Evolutionary conservation across 2,888 invertebrate species (phyloP).

Genomic region (Acronicta leporina): DNA sequence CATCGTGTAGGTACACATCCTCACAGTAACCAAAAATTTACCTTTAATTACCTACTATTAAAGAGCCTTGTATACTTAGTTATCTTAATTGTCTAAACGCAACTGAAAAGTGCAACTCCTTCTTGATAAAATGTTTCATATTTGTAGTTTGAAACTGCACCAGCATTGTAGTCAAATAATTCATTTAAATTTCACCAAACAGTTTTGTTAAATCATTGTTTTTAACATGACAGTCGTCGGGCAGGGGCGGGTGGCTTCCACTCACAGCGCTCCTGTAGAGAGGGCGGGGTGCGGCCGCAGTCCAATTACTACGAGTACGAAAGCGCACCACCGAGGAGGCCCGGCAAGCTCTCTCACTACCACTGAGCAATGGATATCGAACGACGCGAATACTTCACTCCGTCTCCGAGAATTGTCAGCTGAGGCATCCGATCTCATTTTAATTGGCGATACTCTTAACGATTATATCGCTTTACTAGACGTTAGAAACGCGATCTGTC

Average conservation of each 20-base stretch:
- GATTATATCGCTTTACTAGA: constrained; percentile 44
- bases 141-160: background rate
- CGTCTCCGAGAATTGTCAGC: constrained; percentile 17
- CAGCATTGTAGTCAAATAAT: constrained; percentile 1
- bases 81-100: too few relatives aligned
- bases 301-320: constrained; percentile 96
- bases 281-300: constrained; percentile 90
- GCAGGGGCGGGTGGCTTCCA: constrained; percentile 85
- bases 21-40: too few relatives aligned
- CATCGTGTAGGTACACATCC: too few relatives aligned
- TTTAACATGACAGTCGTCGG: constrained; percentile 74
- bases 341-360: constrained; percentile 86
- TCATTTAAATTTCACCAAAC: constrained; percentile 4
- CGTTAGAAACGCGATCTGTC: constrained; percentile 48
- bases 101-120: background rate
- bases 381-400: constrained; percentile 19
- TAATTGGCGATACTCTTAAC: constrained; percentile 52
- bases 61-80: too few relatives aligned
- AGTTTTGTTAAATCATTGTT: constrained; percentile 41
- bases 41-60: too few relatives aligned
- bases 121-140: background rate
- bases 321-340: constrained; percentile 90
- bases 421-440: constrained; percentile 57
- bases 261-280: constrained; percentile 90
- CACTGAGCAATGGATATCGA: constrained; percentile 74